Conservation (phyloP, 1,140 invertebrate genomes). For the Panagrolaimus sp. region DNA sequence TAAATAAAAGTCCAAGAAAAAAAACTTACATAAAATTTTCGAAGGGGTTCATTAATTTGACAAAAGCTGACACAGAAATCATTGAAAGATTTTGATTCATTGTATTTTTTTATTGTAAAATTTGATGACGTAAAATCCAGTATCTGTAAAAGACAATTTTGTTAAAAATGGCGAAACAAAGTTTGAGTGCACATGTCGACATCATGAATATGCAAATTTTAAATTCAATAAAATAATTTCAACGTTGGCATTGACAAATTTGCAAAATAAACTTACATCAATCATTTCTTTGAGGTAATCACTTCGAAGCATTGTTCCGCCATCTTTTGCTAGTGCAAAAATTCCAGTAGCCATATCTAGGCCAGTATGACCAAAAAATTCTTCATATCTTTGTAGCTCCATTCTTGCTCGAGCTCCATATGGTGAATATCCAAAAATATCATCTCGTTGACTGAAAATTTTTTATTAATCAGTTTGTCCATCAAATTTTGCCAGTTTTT, state of each 20-base stretch:
- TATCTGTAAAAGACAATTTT: no score
- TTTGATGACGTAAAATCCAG: slow-evolving; percentile 40
- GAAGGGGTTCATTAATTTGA: slow-evolving; percentile 50
- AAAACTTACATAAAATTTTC: slow-evolving; percentile 30
- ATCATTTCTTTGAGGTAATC: slow-evolving; percentile 32
- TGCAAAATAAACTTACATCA: slow-evolving; percentile 15
- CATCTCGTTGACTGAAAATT: slow-evolving; percentile 32
- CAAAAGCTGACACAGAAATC: slow-evolving; percentile 49
- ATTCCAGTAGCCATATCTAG: slow-evolving; percentile 21
- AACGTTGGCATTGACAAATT: neutral
- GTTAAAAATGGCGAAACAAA: no score
- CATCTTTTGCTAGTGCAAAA: slow-evolving; percentile 19
- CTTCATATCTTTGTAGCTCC: slow-evolving; percentile 34
- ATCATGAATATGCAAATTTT: no score
- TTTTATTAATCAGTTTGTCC: no score
- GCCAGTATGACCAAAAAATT: slow-evolving; percentile 42
- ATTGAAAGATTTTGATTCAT: slow-evolving; percentile 41
- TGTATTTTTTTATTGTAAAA: slow-evolving; percentile 38
- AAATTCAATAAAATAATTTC: no score
- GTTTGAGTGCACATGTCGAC: no score
- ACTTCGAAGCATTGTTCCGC: slow-evolving; percentile 26
- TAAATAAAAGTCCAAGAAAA: no score
- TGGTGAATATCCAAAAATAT: slow-evolving; percentile 35
- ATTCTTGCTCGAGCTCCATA: slow-evolving; percentile 31
- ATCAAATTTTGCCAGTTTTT: no score